Evolutionary conservation across 2,797 vertebrate species (phyloP).

Genomic region (Oceanodroma leucorhoa): DNA sequence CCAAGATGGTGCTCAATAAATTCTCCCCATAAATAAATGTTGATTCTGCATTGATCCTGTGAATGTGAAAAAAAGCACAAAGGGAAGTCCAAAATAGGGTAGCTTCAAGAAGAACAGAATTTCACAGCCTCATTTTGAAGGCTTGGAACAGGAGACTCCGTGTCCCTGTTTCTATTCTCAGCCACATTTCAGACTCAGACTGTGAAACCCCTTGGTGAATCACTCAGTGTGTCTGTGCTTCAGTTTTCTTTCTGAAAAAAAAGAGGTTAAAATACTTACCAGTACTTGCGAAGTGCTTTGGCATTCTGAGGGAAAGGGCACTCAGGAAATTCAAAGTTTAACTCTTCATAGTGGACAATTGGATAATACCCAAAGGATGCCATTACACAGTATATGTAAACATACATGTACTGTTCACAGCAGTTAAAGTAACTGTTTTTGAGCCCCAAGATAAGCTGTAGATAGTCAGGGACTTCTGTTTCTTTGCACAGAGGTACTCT

Average conservation of each 20-base stretch:
- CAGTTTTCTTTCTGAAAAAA: neutral
- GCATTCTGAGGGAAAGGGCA: neutral
- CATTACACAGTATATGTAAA: neutral
- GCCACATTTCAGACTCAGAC: neutral
- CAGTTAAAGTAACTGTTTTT: neutral
- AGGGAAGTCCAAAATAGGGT: neutral
- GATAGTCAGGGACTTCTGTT: neutral
- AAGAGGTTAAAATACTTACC: neutral
- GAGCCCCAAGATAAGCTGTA: neutral
- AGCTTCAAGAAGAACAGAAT: neutral
- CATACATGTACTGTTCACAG: neutral
- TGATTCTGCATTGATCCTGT: neutral
- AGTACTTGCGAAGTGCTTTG: neutral
- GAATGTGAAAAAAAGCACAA: neutral
- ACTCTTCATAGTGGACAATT: neutral
- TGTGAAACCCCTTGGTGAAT: neutral
- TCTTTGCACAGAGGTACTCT: neutral
- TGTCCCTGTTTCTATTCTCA: neutral
- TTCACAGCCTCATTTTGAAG: conserved; percentile 2
- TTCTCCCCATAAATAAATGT: neutral
- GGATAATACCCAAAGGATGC: neutral
- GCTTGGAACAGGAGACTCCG: neutral
- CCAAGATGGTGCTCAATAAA: neutral
- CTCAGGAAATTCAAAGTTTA: neutral
- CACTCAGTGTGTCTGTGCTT: neutral